Evolutionary conservation across 2,113 vertebrate genomes (phyloP), one percentile per base, ranked within the genome.

Genomic region (Passer montanus): DNA sequence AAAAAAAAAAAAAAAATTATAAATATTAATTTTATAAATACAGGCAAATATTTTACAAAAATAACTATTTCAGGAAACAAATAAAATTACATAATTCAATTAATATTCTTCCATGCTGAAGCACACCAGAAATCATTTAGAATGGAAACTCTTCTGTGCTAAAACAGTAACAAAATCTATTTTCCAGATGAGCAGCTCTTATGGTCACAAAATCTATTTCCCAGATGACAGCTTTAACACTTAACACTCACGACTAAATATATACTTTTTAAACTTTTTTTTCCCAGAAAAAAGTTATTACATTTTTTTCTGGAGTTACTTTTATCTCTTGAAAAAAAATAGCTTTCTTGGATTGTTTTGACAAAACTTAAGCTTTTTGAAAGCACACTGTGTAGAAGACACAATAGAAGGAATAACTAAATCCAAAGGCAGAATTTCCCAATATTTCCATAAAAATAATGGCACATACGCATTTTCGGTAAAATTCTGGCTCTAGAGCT

Each of bases 151-250:
- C 23, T 26, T 77, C 79, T 74, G 46, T 64, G 31, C 39, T 87
- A 62, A 75, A 68, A 13, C 6, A 31, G 30, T 21, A 75, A 60
- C 50, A 73, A 84, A 89, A 91, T 44, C 73, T 77, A 2, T 75
- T 93, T 92, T 46, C 59, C 93, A 93, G 44, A 72, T 72, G 58
- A 91, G 16, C 23, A 15, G 52, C 67, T 88, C 30, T 50, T 39
- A 53, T 0, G 8, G 37, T 49, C 75, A 85, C 35, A 84, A 73
- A 62, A 79, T 53, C 69, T 44, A 24, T 58, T 46, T 93, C 43
- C 39, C 67, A 90, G 67, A 67, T 47, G 28, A 93, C 6, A 84
- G 64, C 44, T 69, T 73, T 74, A 66, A 84, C 43, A 66, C 26
- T 53, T 82, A 55, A 37, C 18, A 7, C 10, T 68, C 44, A 20